phyloP scores from a whole-genome alignment of 2,797 vertebrate genomes.

The Gobionotothen gibberifrons region DNA sequence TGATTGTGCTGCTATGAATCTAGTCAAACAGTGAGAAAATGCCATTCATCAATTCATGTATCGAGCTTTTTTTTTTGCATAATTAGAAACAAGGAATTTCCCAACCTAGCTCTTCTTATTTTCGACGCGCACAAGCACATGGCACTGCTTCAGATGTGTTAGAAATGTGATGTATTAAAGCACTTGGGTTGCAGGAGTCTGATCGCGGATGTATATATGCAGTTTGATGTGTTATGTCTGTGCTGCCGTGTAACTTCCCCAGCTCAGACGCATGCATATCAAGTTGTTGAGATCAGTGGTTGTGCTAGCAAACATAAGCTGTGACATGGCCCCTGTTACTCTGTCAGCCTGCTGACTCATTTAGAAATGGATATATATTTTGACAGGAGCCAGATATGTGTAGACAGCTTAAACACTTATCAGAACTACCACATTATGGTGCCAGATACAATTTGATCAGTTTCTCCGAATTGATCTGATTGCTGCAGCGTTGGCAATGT shows the following conservation, averaged over 20 bases:
- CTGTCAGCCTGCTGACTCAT: slow-evolving; percentile 25
- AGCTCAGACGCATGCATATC: slow-evolving; percentile 16
- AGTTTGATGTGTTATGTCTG: slow-evolving; percentile 55
- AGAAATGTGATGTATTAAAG: slow-evolving; percentile 28
- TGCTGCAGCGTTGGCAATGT: not conserved
- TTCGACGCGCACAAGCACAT: not conserved
- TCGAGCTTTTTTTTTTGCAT: not conserved
- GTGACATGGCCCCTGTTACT: slow-evolving; percentile 15
- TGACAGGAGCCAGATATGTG: slow-evolving; percentile 34
- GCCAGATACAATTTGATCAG: slow-evolving; percentile 25
- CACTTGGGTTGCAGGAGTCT: slow-evolving; percentile 22
- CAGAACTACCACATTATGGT: not conserved
- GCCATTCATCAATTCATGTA: slow-evolving; percentile 1
- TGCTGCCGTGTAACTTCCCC: slow-evolving; percentile 20
- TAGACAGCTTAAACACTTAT: slow-evolving; percentile 16
- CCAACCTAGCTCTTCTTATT: slow-evolving; percentile 6
- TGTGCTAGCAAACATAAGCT: slow-evolving; percentile 22
- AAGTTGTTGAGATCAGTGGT: slow-evolving; percentile 17
- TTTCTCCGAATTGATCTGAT: slow-evolving; percentile 9
- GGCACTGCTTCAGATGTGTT: slow-evolving; percentile 13
- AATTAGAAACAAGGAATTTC: not conserved
- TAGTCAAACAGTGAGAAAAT: not conserved
- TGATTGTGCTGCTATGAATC: not conserved
- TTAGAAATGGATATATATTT: slow-evolving; percentile 29
- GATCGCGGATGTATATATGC: slow-evolving; percentile 58